Evolutionary conservation across 2,888 invertebrate genomes (phyloP), one percentile per base, ranked within the genome.

Genomic region (Apotomis turbidana): DNA sequence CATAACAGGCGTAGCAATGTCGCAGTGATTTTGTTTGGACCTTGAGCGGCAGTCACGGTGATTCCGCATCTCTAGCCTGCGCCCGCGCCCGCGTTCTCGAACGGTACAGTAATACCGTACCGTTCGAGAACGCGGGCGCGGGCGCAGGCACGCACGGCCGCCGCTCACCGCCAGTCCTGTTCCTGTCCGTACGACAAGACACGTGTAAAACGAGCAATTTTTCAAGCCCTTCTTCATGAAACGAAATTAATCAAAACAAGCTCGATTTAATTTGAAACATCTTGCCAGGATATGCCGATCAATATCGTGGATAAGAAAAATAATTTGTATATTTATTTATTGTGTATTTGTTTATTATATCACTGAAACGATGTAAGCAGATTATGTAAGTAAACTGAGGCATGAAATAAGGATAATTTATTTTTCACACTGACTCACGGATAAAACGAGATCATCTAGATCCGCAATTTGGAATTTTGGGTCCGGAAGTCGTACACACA

Each of bases 111-210:
- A 15, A 27, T 27, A 1, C 27, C 27, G 27, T 27, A 1, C 27
- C 27, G 27, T 27, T 27, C 27, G 27, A 27, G 27, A 27, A 27
- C 83, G 85, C 87, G 80, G 87, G 86, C 83, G 86, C 85, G 77
- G 85, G 78, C 79, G 83, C 79, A 78, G 81, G 83, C 87, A 85
- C 83, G 87, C 88, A 87, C 86, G 87, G 80, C 78, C 80, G 80
- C 78, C 78, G 79, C 77, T 83, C 85, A 80, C 77, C 76, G 63
- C 67, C 27, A 76, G 63, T 74, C 74, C 70, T 70, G 76, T 59
- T 54, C 57, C 46, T 71, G 67, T 76, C 74, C 62, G 73, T 70
- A 72, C 70, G 69, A 76, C 78, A 75, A 74, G 74, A 74, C 70
- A 68, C 69, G 68, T 64, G 52, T 64, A 55, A 71, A 54, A 71